A percentile compares a stretch with the other conserved stretches of the same genome.
Conservation (phyloP, 2,797 vertebrate genomes). For the Sebastolobus alascanus region DNA sequence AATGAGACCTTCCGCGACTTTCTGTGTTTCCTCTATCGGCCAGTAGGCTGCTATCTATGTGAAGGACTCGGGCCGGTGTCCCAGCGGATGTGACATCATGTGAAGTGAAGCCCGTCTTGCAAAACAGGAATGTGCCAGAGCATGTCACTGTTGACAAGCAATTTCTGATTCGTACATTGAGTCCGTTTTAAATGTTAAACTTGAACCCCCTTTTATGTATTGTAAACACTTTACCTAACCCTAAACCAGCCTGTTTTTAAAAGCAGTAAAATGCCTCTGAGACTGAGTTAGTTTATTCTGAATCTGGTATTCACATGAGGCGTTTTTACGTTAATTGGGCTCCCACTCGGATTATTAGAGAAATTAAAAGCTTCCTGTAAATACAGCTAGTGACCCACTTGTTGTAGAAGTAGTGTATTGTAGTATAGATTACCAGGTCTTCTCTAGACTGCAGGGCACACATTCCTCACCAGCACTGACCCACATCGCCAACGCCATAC, state of each 20-base stretch:
- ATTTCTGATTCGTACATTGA: too few relatives aligned
- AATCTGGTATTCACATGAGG: background rate
- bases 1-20: too few relatives aligned
- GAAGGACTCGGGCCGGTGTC: too few relatives aligned
- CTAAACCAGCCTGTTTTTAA: background rate
- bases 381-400: slow-evolving; percentile 53
- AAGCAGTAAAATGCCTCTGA: background rate
- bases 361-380: slow-evolving; percentile 32
- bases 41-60: too few relatives aligned
- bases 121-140: too few relatives aligned
- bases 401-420: slow-evolving; percentile 34
- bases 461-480: slow-evolving; percentile 62
- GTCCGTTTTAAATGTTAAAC: background rate
- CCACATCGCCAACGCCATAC: slow-evolving; percentile 28
- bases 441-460: slow-evolving; percentile 22
- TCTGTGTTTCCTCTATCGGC: too few relatives aligned
- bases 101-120: too few relatives aligned
- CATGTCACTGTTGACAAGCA: too few relatives aligned
- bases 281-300: background rate
- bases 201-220: background rate
- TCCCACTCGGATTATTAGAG: background rate
- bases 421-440: slow-evolving; percentile 49
- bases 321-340: background rate
- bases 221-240: background rate
- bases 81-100: too few relatives aligned